Evolutionary conservation across 2,888 invertebrate species (phyloP).

Genomic region (Acanthosepion pharaonis): DNA sequence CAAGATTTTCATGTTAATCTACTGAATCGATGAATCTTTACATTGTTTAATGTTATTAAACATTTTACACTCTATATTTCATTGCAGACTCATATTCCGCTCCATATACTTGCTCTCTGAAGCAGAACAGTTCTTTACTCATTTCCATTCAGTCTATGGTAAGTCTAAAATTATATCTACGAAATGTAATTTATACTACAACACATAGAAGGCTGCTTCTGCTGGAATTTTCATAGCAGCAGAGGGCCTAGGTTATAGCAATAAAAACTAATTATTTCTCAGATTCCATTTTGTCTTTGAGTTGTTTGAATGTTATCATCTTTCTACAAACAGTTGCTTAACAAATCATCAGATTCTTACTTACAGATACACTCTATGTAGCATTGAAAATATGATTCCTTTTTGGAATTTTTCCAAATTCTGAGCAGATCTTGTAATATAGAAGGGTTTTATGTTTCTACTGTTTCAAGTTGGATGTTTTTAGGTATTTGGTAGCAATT

Average conservation of each 20-base stretch:
- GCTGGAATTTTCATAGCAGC: neutral
- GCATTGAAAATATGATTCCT: no score
- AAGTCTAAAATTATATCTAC: neutral
- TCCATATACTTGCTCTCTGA: neutral
- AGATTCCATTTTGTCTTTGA: neutral
- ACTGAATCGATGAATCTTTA: no score
- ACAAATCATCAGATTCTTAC: no score
- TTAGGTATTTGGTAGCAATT: no score
- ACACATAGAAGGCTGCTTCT: neutral
- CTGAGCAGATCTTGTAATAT: no score
- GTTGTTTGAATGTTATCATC: no score
- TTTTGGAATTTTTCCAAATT: no score
- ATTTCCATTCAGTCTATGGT: conserved; percentile 14
- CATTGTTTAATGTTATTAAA: neutral
- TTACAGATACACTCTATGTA: no score
- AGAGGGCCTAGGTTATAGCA: neutral
- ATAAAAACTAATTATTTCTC: neutral
- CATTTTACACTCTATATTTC: neutral
- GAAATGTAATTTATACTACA: neutral
- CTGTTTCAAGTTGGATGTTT: no score
- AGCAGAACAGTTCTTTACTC: conserved; percentile 11
- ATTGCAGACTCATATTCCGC: neutral
- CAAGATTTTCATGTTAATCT: neutral
- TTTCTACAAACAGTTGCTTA: no score
- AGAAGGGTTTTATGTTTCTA: no score